Conservation (phyloP, 2,113 vertebrate species). For the Cercocebus atys region DNA sequence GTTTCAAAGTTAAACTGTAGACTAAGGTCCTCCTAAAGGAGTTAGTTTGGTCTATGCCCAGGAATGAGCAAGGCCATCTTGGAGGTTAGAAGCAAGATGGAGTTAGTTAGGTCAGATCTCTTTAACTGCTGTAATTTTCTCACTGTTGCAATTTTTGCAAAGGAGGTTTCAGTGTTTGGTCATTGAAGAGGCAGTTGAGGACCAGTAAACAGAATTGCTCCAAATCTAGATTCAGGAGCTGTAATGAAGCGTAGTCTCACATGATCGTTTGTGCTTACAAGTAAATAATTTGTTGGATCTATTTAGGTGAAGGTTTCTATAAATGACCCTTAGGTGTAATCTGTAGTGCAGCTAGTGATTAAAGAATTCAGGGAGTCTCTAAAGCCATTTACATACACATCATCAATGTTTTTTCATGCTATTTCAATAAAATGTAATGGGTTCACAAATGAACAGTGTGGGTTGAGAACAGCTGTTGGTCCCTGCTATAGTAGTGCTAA, state of each 20-base stretch:
- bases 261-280: neutral
- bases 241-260: neutral
- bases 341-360: neutral
- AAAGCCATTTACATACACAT: neutral
- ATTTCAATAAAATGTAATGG: neutral
- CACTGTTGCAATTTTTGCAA: too few relatives aligned
- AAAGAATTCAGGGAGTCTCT: neutral
- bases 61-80: too few relatives aligned
- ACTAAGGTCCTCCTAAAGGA: too few relatives aligned
- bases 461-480: neutral
- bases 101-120: too few relatives aligned
- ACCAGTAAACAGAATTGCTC: neutral
- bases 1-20: too few relatives aligned
- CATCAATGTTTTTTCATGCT: neutral
- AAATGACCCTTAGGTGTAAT: neutral
- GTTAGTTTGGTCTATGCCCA: too few relatives aligned
- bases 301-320: neutral
- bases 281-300: neutral
- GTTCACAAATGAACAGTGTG: neutral
- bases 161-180: neutral
- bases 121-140: too few relatives aligned
- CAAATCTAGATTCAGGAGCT: neutral
- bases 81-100: too few relatives aligned
- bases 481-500: neutral
- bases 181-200: neutral